Conservation (phyloP, 2,888 invertebrate genomes). For the Philereme vetulata region DNA sequence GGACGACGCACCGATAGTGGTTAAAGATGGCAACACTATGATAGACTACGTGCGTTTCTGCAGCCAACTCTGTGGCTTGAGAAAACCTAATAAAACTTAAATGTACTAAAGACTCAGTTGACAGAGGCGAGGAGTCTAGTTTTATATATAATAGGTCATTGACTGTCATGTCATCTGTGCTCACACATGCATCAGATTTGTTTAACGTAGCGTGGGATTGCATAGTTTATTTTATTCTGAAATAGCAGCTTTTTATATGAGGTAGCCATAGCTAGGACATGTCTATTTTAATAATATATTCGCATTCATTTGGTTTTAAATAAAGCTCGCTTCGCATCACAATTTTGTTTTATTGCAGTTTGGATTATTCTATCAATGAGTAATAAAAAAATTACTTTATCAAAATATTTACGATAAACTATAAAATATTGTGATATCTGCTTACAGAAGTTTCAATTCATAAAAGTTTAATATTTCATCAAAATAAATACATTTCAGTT, state of each 20-base stretch:
- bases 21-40: conserved; percentile 80
- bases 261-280: neutral
- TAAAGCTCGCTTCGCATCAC: conserved; percentile 18
- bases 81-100: conserved; percentile 69
- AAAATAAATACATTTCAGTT: conserved; percentile 4
- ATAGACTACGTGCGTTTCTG: conserved; percentile 87
- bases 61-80: conserved; percentile 83
- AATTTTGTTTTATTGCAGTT: conserved; percentile 15
- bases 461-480: neutral
- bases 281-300: conserved; percentile 14
- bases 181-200: too few species aligned
- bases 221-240: neutral
- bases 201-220: too few species aligned
- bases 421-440: too few species aligned
- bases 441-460: neutral
- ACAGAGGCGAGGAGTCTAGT: too few species aligned
- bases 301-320: conserved; percentile 15
- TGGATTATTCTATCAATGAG: neutral
- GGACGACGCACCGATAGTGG: conserved; percentile 85
- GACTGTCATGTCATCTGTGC: too few species aligned
- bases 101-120: neutral
- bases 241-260: neutral
- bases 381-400: too few species aligned
- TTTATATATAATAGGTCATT: too few species aligned
- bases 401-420: too few species aligned